Evolutionary conservation across 2,797 vertebrate genomes (phyloP).

Genomic region (Cuculus canorus): DNA sequence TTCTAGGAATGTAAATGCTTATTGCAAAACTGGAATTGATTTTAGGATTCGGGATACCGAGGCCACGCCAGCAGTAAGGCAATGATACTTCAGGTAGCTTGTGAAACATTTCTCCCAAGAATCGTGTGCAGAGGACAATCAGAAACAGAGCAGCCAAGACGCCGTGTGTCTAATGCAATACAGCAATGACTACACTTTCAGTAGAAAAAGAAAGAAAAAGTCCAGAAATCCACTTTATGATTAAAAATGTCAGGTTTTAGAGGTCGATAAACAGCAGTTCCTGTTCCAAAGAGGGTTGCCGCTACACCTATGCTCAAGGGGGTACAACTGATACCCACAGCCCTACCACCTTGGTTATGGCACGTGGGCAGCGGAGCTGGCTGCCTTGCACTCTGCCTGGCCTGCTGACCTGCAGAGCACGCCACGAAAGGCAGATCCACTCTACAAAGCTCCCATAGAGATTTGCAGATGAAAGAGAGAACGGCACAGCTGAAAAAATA

Average conservation of each 20-base stretch:
- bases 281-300: not conserved
- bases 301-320: not conserved
- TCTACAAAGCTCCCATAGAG: conserved; percentile 17
- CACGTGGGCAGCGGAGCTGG: not conserved
- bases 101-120: not conserved
- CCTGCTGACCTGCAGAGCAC: not conserved
- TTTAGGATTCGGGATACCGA: not conserved
- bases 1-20: not conserved
- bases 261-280: not conserved
- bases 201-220: not conserved
- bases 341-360: not conserved
- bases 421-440: not conserved
- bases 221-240: not conserved
- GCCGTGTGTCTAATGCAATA: not conserved
- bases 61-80: not conserved
- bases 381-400: not conserved
- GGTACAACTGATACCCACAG: not conserved
- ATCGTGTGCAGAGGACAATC: not conserved
- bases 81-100: not conserved
- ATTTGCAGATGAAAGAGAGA: not conserved
- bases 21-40: not conserved
- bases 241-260: not conserved
- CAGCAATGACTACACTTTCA: fast-evolving
- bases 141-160: not conserved
- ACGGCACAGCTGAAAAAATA: not conserved